A percentile compares a stretch with the other conserved stretches of the same genome.
These are phyloP conservation scores for Latrodectus geometricus DNA, from an alignment of 1,140 invertebrate species.

Conservation along the genomic window DNA sequence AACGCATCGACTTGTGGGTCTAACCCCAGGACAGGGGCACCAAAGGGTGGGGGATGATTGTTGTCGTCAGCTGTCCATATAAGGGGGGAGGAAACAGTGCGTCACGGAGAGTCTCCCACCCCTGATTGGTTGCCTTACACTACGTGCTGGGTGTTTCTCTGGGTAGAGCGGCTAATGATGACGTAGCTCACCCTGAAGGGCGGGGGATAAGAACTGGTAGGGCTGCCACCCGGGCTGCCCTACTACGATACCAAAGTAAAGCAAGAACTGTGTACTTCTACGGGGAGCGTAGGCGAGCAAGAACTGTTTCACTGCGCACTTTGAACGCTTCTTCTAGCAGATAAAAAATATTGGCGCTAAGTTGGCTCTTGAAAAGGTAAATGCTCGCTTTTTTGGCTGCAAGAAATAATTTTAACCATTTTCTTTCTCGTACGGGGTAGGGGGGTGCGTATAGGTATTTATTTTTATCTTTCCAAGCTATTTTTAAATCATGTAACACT, in stretches of 20 bases:
- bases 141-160: conserved; percentile 64
- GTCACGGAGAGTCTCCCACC: conserved; percentile 60
- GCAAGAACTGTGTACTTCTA: conserved; percentile 52
- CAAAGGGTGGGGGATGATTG: conserved; percentile 60
- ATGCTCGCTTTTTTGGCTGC: conserved; percentile 30
- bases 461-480: not conserved
- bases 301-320: conserved; percentile 41
- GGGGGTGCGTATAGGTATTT: conserved; percentile 18
- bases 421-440: not conserved
- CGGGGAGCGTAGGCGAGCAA: conserved; percentile 40
- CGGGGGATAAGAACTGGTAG: conserved; percentile 61
- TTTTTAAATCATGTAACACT: not conserved
- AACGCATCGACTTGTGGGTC: conserved; percentile 52
- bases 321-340: conserved; percentile 29
- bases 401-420: not conserved
- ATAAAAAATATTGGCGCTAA: conserved; percentile 43
- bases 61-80: conserved; percentile 63
- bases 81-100: conserved; percentile 60
- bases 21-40: conserved; percentile 57
- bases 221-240: conserved; percentile 45
- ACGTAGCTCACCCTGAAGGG: conserved; percentile 62
- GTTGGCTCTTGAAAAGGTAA: not conserved
- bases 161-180: conserved; percentile 63
- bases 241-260: conserved; percentile 24
- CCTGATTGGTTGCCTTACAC: conserved; percentile 62